These are phyloP conservation scores for Rhea pennata DNA, from an alignment of 2,113 vertebrate species.

Conservation along the genomic window DNA sequence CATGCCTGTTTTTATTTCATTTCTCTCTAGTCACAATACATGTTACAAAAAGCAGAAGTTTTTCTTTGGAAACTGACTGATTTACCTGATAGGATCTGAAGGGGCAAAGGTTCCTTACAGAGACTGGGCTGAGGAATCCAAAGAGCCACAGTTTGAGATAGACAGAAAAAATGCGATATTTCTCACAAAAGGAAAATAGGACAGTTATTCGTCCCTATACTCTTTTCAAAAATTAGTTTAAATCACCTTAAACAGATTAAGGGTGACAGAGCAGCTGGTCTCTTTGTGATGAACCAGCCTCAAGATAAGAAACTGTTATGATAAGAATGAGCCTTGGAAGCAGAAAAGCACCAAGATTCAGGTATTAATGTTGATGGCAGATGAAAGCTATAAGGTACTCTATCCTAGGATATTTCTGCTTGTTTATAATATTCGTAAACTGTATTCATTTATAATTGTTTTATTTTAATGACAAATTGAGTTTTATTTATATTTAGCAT, in stretches of 20 bases:
- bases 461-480: not conserved
- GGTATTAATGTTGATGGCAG: not conserved
- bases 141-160: not conserved
- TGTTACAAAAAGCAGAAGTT: not conserved
- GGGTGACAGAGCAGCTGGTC: not conserved
- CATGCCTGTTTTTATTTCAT: not conserved
- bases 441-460: not conserved
- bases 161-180: not conserved
- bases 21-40: not conserved
- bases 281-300: not conserved
- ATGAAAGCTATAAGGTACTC: not conserved
- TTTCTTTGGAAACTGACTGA: not conserved
- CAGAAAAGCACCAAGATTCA: not conserved
- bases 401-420: not conserved
- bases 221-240: not conserved
- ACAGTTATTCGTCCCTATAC: not conserved
- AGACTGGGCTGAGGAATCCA: not conserved
- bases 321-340: not conserved
- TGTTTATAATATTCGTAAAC: not conserved
- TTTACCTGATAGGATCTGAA: not conserved
- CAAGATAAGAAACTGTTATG: not conserved
- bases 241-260: not conserved
- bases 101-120: not conserved
- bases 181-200: not conserved
- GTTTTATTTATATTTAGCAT: not conserved